Percentiles rank a stretch among this genome's conserved stretches.
phyloP scores from a whole-genome alignment of 2,797 vertebrate genomes.

The Ataeniobius toweri region DNA sequence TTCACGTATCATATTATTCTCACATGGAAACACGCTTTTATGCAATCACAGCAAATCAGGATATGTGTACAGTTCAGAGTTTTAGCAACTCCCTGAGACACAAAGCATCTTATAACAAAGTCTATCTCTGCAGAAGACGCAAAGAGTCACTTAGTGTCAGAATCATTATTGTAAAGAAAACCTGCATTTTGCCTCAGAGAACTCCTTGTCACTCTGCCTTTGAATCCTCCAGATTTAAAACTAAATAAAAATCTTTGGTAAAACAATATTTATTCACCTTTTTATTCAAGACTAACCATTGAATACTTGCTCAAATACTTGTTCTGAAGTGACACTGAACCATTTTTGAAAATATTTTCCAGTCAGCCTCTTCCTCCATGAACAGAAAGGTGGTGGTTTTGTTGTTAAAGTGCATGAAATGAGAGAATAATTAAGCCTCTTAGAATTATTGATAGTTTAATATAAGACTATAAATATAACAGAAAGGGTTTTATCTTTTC shows the following conservation, averaged over 20 bases:
- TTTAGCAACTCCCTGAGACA: slow-evolving; percentile 8
- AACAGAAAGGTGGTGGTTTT: slow-evolving; percentile 26
- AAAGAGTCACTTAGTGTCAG: slow-evolving; percentile 21
- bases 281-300: slow-evolving; percentile 32
- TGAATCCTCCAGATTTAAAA: slow-evolving; percentile 21
- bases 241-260: slow-evolving; percentile 37
- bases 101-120: slow-evolving; percentile 13
- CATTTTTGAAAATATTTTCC: slow-evolving; percentile 19
- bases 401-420: slow-evolving; percentile 26
- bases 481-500: slow-evolving; percentile 36
- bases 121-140: slow-evolving; percentile 15
- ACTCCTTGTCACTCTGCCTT: neutral
- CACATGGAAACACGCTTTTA: too few species aligned
- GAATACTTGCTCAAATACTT: slow-evolving; percentile 17
- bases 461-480: slow-evolving; percentile 16
- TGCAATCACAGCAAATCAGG: neutral
- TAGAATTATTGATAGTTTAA: slow-evolving; percentile 25
- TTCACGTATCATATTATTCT: neutral
- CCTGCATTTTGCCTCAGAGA: slow-evolving; percentile 19
- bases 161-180: slow-evolving; percentile 19
- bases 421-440: slow-evolving; percentile 41
- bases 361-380: slow-evolving; percentile 10
- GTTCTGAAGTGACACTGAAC: slow-evolving; percentile 22
- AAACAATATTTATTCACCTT: neutral
- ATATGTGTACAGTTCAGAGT: neutral